Evolutionary conservation across 1,140 invertebrate genomes (phyloP).

Genomic region (Pseudomyrmex dendroicus): DNA sequence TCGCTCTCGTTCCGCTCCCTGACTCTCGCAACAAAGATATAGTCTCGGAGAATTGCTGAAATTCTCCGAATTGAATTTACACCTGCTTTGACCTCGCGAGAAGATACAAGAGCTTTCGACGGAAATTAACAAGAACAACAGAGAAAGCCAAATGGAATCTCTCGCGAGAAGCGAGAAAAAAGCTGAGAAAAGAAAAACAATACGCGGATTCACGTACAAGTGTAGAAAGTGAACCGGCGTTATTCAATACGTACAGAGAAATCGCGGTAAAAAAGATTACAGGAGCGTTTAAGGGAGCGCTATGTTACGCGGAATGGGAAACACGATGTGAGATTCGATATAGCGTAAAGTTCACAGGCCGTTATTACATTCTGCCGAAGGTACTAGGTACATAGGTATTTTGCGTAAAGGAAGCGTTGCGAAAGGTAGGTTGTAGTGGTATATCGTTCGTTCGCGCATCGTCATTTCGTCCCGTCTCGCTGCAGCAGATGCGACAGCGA

Average conservation of each 20-base stretch:
- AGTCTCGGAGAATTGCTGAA: not conserved
- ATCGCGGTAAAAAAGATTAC: constrained; percentile 8
- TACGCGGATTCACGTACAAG: too few relatives aligned
- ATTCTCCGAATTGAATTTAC: constrained; percentile 54
- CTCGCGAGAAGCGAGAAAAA: not conserved
- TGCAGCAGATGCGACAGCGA: constrained; percentile 34
- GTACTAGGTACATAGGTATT: constrained; percentile 39
- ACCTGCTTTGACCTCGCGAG: constrained; percentile 29
- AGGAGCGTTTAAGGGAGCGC: not conserved
- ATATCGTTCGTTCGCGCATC: constrained; percentile 46
- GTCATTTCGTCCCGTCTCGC: constrained; percentile 13
- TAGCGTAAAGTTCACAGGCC: constrained; percentile 70
- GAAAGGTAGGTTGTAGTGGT: constrained; percentile 18
- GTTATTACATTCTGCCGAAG: constrained; percentile 72
- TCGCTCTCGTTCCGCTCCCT: not conserved
- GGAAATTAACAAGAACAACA: constrained; percentile 8
- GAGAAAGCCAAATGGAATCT: not conserved
- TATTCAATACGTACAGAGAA: not conserved
- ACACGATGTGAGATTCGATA: constrained; percentile 64
- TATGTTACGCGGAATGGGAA: constrained; percentile 23
- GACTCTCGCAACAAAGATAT: constrained; percentile 11
- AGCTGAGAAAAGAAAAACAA: not conserved
- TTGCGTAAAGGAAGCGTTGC: constrained; percentile 32
- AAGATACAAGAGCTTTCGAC: not conserved
- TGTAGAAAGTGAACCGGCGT: not conserved